Evolutionary conservation across 2,797 vertebrate species (phyloP).

Genomic region (Microchirus variegatus): DNA sequence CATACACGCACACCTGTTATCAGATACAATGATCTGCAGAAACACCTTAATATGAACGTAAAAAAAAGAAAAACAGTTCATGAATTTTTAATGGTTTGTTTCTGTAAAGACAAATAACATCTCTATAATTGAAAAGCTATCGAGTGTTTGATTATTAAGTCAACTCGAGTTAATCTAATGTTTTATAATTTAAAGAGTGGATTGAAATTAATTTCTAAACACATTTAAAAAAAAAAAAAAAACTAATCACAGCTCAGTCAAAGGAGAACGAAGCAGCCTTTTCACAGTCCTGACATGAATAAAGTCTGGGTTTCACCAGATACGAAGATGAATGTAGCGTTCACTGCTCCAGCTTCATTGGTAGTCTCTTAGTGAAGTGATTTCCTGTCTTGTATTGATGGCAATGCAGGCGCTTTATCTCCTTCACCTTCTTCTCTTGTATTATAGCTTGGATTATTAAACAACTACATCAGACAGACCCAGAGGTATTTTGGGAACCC

Average conservation of each 20-base stretch:
- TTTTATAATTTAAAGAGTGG: not conserved
- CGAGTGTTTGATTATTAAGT: not conserved
- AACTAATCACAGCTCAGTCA: not conserved
- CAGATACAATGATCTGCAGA: not conserved
- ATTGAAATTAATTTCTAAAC: constrained; percentile 4
- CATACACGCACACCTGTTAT: constrained; percentile 1
- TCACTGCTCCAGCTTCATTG: constrained; percentile 26
- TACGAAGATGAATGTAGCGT: constrained; percentile 41
- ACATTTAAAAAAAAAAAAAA: not conserved
- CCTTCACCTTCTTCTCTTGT: constrained; percentile 25
- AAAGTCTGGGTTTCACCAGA: constrained; percentile 28
- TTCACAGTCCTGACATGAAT: constrained; percentile 11
- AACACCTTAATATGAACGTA: not conserved
- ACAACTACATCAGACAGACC: constrained; percentile 40
- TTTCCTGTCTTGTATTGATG: constrained; percentile 60
- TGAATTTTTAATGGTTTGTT: too few species aligned
- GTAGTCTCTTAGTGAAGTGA: constrained; percentile 43
- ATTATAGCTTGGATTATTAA: constrained; percentile 54
- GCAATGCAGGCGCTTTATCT: constrained; percentile 54
- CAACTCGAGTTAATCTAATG: not conserved
- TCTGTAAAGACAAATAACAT: too few species aligned
- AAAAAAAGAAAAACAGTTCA: not conserved
- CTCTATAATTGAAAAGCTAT: too few species aligned
- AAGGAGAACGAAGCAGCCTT: constrained; percentile 11
- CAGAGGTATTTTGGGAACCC: constrained; percentile 33